Conservation (phyloP, 2,113 vertebrate species). For the Ptychochromis oligacanthus region DNA sequence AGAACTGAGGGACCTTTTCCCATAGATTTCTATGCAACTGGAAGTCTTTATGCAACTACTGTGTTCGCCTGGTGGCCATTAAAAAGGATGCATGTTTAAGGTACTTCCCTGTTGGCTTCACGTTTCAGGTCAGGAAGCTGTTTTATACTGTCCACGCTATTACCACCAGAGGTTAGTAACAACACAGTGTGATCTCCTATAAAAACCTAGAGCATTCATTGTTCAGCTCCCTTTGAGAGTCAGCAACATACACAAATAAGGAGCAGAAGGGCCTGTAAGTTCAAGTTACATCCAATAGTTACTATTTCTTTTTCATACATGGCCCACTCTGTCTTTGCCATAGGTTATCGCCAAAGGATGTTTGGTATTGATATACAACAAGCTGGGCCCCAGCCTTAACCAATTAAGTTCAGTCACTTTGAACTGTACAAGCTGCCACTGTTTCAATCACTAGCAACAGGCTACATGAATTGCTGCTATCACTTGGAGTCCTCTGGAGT, state of each 20-base stretch:
- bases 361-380: neutral
- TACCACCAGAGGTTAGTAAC: neutral
- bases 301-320: neutral
- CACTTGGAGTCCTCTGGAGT: neutral
- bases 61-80: too few relatives aligned
- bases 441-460: neutral
- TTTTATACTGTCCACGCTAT: neutral
- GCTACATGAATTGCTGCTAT: neutral
- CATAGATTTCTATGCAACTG: too few relatives aligned
- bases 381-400: neutral
- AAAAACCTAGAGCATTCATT: neutral
- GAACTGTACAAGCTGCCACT: neutral
- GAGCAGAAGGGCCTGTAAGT: neutral
- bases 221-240: neutral
- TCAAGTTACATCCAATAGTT: neutral
- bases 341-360: neutral
- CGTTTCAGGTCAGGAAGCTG: neutral
- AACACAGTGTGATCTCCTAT: neutral
- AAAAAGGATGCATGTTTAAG: too few relatives aligned
- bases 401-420: neutral
- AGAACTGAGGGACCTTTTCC: too few relatives aligned
- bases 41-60: too few relatives aligned
- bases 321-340: neutral
- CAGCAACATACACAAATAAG: neutral
- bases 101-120: neutral